These are phyloP conservation scores for Erythrocercus mccallii DNA, from an alignment of 2,113 vertebrate species.

Conservation along the genomic window DNA sequence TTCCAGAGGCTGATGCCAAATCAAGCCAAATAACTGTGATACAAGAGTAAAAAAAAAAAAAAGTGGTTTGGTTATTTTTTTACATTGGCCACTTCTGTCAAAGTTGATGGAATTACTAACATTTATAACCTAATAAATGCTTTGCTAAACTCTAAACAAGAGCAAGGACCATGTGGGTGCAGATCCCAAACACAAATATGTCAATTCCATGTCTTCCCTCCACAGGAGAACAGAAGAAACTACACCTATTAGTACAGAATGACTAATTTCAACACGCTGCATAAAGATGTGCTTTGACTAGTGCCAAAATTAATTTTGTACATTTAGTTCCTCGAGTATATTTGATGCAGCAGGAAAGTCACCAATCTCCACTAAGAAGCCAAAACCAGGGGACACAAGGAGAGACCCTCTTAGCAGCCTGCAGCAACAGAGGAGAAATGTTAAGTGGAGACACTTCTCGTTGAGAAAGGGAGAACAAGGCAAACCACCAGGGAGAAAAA, in stretches of 20 bases:
- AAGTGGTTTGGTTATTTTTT: not conserved
- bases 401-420: not conserved
- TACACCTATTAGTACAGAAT: not conserved
- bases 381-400: rapidly evolving
- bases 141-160: not conserved
- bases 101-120: not conserved
- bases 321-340: not conserved
- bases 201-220: not conserved
- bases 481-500: not conserved
- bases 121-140: not conserved
- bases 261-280: not conserved
- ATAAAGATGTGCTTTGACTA: not conserved
- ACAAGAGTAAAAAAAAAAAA: not conserved
- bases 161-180: rapidly evolving
- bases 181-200: not conserved
- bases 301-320: not conserved
- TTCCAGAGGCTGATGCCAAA: not conserved
- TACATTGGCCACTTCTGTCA: not conserved
- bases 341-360: not conserved
- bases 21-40: not conserved
- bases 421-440: not conserved
- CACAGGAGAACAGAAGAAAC: not conserved
- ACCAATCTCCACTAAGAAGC: not conserved
- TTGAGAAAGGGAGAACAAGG: not conserved
- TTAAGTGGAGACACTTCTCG: not conserved